Evolutionary conservation across 2,888 invertebrate species (phyloP), one percentile per base, ranked within the genome.

Genomic region (Rotaria macrura): DNA sequence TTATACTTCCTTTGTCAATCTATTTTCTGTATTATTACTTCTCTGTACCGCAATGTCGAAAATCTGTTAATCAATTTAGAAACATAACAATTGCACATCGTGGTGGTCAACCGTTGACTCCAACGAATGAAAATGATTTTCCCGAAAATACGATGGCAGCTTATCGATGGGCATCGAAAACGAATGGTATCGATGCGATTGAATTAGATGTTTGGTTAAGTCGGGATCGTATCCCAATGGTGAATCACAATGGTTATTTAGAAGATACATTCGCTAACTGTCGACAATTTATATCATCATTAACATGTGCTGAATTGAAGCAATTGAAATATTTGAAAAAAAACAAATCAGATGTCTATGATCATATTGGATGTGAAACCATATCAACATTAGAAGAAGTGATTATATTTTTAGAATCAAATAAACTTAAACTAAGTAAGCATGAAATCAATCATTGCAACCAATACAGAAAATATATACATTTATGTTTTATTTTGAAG

Each of bases 181-280:
- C 17, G 6, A 17, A 65, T 1, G 65, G 65, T 20, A 14, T 34
- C 20, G 34, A 65, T 65, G 65, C 34, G 5, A 65, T 65, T 34
- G 65, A 65, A 65, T 65, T 65, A 65, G 65, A 65, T 38, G 65
- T 65, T 9, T 65, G 65, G 65, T 65, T 65, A 65, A 65, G 65
- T 65, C 34, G 17, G 2, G 65, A 65, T 65, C 34, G 38, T 34
- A 65, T 65, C 4, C 65, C 65, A 65, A 65, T 65, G 65, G 34
- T 65, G 12, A 65, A 7, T 65, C 65, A 65, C 38, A 34, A 65
- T 65, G 65, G 34, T 65, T 65, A 65, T 65, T 38, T 65, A 20
- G 65, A 65, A 65, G 34, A 65, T 65, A 65, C 65, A 34, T 65
- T 65, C 38, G 34, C 34, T 65, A 20, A 65, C 6, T 65, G 65